These are phyloP conservation scores for Spodoptera littoralis DNA, from an alignment of 2,888 invertebrate species.

Conservation along the genomic window DNA sequence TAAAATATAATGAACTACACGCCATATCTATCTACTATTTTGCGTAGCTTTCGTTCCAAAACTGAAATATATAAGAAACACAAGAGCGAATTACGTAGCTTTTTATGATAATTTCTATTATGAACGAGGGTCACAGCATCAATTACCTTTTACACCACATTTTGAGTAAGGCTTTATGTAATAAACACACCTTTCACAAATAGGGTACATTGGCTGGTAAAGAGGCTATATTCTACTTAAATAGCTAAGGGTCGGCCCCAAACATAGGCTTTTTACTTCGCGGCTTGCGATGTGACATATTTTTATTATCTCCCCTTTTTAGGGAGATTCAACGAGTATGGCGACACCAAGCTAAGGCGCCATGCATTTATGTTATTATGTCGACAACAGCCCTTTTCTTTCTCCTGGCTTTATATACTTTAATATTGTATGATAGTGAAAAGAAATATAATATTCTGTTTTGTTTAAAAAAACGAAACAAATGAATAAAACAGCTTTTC, in stretches of 20 bases:
- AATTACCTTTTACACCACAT: slow-evolving; percentile 23
- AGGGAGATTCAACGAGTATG: slow-evolving; percentile 18
- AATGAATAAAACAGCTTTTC: too few relatives aligned
- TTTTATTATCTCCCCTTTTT: slow-evolving; percentile 47
- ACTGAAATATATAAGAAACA: too few relatives aligned
- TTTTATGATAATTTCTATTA: not conserved
- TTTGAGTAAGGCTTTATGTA: slow-evolving; percentile 25
- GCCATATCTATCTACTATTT: too few relatives aligned
- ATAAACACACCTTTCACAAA: slow-evolving; percentile 40
- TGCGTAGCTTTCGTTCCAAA: too few relatives aligned
- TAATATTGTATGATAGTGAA: slow-evolving; percentile 1
- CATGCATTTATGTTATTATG: slow-evolving; percentile 42
- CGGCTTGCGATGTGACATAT: slow-evolving; percentile 41
- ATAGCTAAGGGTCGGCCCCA: slow-evolving; percentile 44
- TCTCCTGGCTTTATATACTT: slow-evolving; percentile 19
- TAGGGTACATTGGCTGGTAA: slow-evolving; percentile 27
- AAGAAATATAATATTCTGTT: not conserved
- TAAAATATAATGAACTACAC: slow-evolving; percentile 25
- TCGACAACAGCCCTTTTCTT: slow-evolving; percentile 22
- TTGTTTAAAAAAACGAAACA: too few relatives aligned
- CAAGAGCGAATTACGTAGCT: too few relatives aligned
- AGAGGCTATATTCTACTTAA: slow-evolving; percentile 41
- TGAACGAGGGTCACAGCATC: slow-evolving; percentile 1
- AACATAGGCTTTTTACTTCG: slow-evolving; percentile 43
- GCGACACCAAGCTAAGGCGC: slow-evolving; percentile 31